A percentile compares a stretch with the other conserved stretches of the same genome.
Conservation (phyloP, 2,113 vertebrate genomes). For the Cyanoramphus novaezelandiae region DNA sequence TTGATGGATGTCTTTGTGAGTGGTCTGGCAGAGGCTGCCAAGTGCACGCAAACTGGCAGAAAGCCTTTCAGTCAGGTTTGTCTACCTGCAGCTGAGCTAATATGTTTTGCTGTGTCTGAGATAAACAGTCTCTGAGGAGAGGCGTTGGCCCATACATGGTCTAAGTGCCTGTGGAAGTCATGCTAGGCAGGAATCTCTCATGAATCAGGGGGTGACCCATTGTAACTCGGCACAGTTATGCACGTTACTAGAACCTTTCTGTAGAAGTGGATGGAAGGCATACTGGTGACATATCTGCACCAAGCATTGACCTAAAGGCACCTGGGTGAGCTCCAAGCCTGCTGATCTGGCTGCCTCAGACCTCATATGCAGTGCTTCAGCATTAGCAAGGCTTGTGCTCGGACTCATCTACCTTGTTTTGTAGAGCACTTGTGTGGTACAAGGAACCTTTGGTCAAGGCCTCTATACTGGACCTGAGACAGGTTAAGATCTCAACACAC, state of each 20-base stretch:
- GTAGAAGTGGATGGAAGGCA: not conserved
- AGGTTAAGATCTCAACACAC: not conserved
- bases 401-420: not conserved
- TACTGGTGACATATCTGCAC: not conserved
- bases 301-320: not conserved
- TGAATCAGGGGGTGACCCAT: fast-evolving
- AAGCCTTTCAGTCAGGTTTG: not conserved
- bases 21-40: not conserved
- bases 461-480: not conserved
- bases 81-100: not conserved
- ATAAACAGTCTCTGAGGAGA: not conserved
- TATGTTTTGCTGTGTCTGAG: not conserved
- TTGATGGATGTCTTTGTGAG: not conserved
- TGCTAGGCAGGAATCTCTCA: not conserved
- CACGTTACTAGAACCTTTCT: not conserved
- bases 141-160: fast-evolving
- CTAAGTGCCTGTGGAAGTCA: not conserved
- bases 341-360: not conserved
- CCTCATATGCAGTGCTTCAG: not conserved
- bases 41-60: not conserved
- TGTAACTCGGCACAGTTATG: not conserved
- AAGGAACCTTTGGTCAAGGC: not conserved
- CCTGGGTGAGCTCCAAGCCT: not conserved
- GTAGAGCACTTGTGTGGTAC: not conserved
- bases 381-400: not conserved